Evolutionary conservation across 2,113 vertebrate species (phyloP).

Genomic region (Prolemur simus): DNA sequence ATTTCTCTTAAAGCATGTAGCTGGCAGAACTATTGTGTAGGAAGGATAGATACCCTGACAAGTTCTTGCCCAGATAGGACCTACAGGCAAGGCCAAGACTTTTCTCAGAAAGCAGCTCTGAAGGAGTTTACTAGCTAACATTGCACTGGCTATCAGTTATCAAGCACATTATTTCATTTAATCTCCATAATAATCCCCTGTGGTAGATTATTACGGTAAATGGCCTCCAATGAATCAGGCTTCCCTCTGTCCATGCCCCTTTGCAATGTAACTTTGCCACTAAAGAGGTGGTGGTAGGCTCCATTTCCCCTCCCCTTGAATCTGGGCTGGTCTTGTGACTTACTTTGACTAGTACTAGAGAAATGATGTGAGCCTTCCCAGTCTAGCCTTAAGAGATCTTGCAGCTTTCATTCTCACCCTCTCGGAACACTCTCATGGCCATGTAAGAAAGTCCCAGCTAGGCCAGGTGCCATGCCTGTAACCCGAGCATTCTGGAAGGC

Average conservation of each 20-base stretch:
- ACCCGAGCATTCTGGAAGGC: no score
- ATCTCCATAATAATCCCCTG: background rate
- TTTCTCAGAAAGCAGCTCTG: constrained; percentile 23
- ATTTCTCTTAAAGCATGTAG: background rate
- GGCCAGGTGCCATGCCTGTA: no score
- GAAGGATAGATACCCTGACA: background rate
- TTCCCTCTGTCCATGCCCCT: background rate
- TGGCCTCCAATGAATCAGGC: background rate
- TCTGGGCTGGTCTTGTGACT: background rate
- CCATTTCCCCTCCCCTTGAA: background rate
- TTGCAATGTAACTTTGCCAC: background rate
- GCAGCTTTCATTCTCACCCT: background rate
- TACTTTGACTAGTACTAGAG: background rate
- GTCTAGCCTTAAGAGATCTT: background rate
- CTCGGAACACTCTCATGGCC: background rate
- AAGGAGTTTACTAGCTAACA: background rate
- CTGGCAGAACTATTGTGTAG: background rate
- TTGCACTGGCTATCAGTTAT: background rate
- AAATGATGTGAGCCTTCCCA: background rate
- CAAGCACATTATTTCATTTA: background rate
- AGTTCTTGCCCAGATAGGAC: background rate
- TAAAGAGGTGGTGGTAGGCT: background rate
- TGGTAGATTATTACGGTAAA: background rate
- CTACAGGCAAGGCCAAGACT: background rate
- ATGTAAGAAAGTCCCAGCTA: background rate